Percentiles rank a stretch among this genome's conserved stretches.
Evolutionary conservation across 2,888 invertebrate genomes (phyloP).

Genomic region (Lasioglossum zephyrum): DNA sequence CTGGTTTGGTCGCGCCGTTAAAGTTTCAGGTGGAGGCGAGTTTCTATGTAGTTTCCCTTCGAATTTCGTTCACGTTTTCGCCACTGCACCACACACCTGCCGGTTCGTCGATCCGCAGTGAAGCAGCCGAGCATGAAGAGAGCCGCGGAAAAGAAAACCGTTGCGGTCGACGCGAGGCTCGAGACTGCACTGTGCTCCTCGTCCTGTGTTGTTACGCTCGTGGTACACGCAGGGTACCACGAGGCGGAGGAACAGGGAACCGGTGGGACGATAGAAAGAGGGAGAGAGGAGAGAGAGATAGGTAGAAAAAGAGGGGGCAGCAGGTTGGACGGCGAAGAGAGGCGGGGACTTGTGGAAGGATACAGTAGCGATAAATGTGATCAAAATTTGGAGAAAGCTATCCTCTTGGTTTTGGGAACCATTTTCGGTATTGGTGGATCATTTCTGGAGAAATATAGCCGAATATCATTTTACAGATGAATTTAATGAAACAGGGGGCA

Average conservation of each 20-base stretch:
- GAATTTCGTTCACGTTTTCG: slow-evolving; percentile 33
- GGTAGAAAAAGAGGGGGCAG: slow-evolving; percentile 5
- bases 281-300: slow-evolving; percentile 27
- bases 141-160: slow-evolving; percentile 62
- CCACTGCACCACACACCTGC: slow-evolving; percentile 66
- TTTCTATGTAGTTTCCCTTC: too few relatives aligned
- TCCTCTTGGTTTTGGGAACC: neutral
- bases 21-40: neutral
- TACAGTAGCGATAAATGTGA: neutral
- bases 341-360: neutral
- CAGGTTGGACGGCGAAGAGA: neutral
- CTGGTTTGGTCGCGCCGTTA: neutral
- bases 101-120: slow-evolving; percentile 33
- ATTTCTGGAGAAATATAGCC: neutral
- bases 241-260: slow-evolving; percentile 34
- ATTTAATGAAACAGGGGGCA: neutral
- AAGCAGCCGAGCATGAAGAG: slow-evolving; percentile 49
- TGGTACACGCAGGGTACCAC: slow-evolving; percentile 26
- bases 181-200: slow-evolving; percentile 74
- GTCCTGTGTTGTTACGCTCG: slow-evolving; percentile 25
- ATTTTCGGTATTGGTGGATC: neutral
- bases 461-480: neutral
- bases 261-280: slow-evolving; percentile 3
- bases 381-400: slow-evolving; percentile 7
- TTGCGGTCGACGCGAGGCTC: slow-evolving; percentile 79